Evolutionary conservation across 2,113 vertebrate species (phyloP), one percentile per base, ranked within the genome.

Genomic region (Varanus salvator): DNA sequence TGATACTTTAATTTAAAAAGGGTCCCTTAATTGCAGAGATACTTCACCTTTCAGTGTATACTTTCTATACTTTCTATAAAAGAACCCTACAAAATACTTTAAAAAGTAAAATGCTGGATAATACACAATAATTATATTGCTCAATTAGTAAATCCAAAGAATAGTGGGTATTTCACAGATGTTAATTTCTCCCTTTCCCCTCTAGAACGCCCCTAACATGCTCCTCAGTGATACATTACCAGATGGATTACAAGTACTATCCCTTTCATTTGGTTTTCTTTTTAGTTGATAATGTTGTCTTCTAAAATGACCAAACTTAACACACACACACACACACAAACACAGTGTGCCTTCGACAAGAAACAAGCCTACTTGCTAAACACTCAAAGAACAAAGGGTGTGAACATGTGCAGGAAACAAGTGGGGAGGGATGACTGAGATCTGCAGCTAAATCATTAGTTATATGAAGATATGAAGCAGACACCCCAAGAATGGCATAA

Each of bases 401-500:
- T 89, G 90, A 95, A 95, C 90, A 94, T 95, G 92, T 95, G 87
- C 80, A 54, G 84, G 89, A 87, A 89, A 80, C 89, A 95, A 95
- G 93, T 86, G 71, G 77, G 81, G 89, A 92, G 95, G 91, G 85
- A 91, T 31, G 77, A 87, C 90, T 80, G 89, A 94, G 82, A 94
- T 95, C 93, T 85, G 84, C 38, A 92, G 93, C 92, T 92, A 96
- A 95, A 95, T 94, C 94, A 94, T 94, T 94, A 94, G 93, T 95
- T 96, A 91, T 94, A 92, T 94, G 93, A 94, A 96, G 95, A 95
- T 90, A 95, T 78, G 89, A 97, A 96, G 92, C 92, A 95, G 86
- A 91, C 93, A 93, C 93, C 92, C 85, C 88, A 87, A 91, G 94
- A 96, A 95, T 92, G 92, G 93, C 95, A 97, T 50, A 92, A 96